Base-by-base conservation (phyloP, 2,797 vertebrate genomes). In the Falco columbarius region DNA sequence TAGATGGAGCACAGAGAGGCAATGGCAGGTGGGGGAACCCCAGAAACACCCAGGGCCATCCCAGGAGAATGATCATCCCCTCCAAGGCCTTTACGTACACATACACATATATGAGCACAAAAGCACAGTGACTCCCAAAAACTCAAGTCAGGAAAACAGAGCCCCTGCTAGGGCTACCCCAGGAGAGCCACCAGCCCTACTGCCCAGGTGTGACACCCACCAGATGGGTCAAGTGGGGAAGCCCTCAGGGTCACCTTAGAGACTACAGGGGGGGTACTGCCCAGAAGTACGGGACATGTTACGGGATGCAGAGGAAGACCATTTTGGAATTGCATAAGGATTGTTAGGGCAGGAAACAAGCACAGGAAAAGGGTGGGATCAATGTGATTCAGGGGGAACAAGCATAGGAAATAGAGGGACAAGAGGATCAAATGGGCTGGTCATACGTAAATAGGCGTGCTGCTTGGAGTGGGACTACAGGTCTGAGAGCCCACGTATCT, bases 401-500 rank as follows among this genome's bases (percentile, higher is more conserved):
- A 79, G 20, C 17, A 73, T 10, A 17, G 49, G 46, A 62, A n/a
- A 83, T 0, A 44, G 40, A 52, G 23, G 22, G 23, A 46, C 4
- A 4, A 58, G 26, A 58, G 38, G 30, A 55, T 38, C 73, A 73
- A 55, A 55, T 19, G 47, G 19, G 24, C 9, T 38, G 52, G 14
- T 54, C 6, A 2, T 12, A 7, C 36, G 27, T 24, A 63, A 81
- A 70, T 4, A 65, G 44, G 40, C 24, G 77, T 66, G 52, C 14
- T 77, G 40, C 22, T 65, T 59, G 27, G 38, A 68, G 24, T 30
- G 20, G 44, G 22, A 86, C 46, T 46, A 27, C 32, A 83, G 26
- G n/a, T 47, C 19, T 34, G 9, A 9, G 14, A 55, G 10, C n/a
- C 34, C n/a, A 2, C 0, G 4, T 56, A 30, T 34, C 27, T n/a